Conservation (phyloP, 2,797 vertebrate genomes). For the Natrix natrix region DNA sequence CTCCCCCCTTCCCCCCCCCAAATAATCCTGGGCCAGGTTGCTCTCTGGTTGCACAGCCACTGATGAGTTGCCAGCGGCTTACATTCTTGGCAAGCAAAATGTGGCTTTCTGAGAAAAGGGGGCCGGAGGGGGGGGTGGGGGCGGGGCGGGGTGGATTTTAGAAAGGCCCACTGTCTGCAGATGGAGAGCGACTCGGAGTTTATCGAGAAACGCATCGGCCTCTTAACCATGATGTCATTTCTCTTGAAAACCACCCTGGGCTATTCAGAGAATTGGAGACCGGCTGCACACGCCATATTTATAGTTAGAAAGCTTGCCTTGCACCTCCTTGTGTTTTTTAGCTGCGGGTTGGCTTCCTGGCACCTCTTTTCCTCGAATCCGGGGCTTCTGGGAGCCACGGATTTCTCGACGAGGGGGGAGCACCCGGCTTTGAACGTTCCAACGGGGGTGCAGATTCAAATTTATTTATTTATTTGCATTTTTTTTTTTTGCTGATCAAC, state of each 20-base stretch:
- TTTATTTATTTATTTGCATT: too few relatives aligned
- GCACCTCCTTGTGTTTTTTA: background rate
- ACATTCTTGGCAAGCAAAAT: conserved; percentile 1
- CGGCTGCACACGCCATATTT: accelerated
- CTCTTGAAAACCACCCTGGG: background rate
- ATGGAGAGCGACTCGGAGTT: background rate
- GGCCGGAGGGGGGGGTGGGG: background rate
- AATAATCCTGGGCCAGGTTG: background rate
- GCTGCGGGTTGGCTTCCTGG: background rate
- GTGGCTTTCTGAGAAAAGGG: conserved; percentile 32
- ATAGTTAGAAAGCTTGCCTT: background rate
- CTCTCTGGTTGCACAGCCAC: background rate
- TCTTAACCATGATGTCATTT: background rate
- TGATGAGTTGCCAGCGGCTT: background rate
- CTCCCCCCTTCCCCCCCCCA: too few relatives aligned
- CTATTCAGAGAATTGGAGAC: background rate
- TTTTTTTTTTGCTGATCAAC: background rate
- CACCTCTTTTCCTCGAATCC: background rate
- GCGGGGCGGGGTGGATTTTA: background rate
- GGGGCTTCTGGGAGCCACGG: background rate
- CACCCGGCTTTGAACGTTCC: background rate
- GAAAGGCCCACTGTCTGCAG: conserved; percentile 2
- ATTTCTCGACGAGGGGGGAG: background rate
- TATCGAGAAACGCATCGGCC: background rate
- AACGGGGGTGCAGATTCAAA: background rate